Evolutionary conservation across 2,888 invertebrate genomes (phyloP), one percentile per base, ranked within the genome.

Genomic region (Caprella mutica): DNA sequence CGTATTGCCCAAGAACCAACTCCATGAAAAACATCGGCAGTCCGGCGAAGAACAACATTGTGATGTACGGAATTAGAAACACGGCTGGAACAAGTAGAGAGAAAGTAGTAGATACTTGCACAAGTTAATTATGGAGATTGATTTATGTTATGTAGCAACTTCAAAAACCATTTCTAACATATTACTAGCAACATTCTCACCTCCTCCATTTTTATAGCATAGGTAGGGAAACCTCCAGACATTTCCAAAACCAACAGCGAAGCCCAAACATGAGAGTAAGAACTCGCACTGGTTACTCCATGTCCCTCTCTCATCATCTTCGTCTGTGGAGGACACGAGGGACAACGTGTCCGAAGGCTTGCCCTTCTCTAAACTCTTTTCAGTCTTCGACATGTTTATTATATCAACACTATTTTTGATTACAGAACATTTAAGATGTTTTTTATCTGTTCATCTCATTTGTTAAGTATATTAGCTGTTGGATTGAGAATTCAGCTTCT

Each of bases 1-100:
- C 85, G 70, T 84, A 89, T 71, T 89, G 88, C 0, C 88, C 88
- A 63, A 89, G 81, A 0, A 86, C 81, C n/a, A 86, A 74, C 71
- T 88, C 87, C 82, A 86, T 83, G 69, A 86, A 86, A 80, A 87
- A 84, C 6, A 87, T 77, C 26, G 87, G 87, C 55, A 87, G 74
- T 6, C 86, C 86, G 55, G 84, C 85, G 67, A 85, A 81, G 35
- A 88, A 82, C 72, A 92, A 77, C 69, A 90, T 71, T 24, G 85
- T 78, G 24, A 85, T 78, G 66, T 87, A 79, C 6, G 93, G 92
- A 79, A 93, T 85, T 67, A 94, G 78, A 62, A 91, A 80, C 27
- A 52, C 61, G 23, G 61, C 61, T 61, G 56, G 2, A 33, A 29
- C 51, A 26, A 9, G 17, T n/a, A 35, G 23, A 19, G 8, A 46